These are phyloP conservation scores for Drosophila prolongata DNA, from an alignment of 2,888 invertebrate species.

Conservation along the genomic window DNA sequence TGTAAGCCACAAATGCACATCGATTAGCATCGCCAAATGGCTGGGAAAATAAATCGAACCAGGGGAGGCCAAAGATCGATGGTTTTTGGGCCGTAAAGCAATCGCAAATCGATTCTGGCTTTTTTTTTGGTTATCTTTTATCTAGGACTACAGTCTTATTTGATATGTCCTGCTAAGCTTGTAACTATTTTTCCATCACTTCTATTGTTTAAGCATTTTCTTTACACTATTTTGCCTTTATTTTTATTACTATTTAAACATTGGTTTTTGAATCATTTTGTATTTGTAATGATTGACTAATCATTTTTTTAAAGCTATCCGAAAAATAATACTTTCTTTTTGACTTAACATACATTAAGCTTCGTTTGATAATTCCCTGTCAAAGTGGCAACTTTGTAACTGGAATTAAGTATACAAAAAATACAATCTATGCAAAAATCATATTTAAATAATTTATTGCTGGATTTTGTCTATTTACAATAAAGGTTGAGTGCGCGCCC, in stretches of 20 bases:
- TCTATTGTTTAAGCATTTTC: too few relatives aligned
- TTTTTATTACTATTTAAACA: too few relatives aligned
- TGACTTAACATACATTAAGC: too few relatives aligned
- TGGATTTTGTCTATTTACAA: neutral
- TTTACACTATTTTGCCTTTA: too few relatives aligned
- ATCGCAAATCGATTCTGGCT: neutral
- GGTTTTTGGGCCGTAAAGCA: constrained; percentile 6
- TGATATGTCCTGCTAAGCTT: too few relatives aligned
- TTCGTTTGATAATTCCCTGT: neutral
- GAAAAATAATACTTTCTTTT: too few relatives aligned
- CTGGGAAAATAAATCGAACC: constrained; percentile 25
- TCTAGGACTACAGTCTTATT: too few relatives aligned
- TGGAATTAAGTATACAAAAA: constrained; percentile 1
- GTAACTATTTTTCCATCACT: too few relatives aligned
- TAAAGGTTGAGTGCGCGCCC: neutral
- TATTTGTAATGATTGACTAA: too few relatives aligned
- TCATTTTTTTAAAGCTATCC: too few relatives aligned
- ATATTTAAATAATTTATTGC: constrained; percentile 22
- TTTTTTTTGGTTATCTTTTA: neutral
- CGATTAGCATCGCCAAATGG: constrained; percentile 32
- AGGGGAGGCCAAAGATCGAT: constrained; percentile 16
- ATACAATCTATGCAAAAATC: neutral
- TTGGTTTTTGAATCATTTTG: too few relatives aligned
- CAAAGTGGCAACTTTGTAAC: neutral
- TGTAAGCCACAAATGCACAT: constrained; percentile 22